These are phyloP conservation scores for Beroe forskalii DNA, from an alignment of 37 sponge, comb jelly and placozoan species.

Conservation along the genomic window DNA sequence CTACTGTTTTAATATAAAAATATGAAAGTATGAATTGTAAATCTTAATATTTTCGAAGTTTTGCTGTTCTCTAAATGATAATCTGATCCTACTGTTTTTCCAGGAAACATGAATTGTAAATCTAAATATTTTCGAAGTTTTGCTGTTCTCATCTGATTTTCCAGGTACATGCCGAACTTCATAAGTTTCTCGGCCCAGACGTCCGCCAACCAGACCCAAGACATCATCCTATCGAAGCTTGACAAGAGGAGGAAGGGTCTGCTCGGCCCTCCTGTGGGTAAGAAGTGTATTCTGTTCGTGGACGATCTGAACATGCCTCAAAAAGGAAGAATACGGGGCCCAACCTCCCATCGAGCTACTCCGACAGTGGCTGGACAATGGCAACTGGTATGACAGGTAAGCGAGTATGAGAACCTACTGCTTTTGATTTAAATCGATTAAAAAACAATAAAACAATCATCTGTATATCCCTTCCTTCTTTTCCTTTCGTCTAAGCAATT, in stretches of 20 bases:
- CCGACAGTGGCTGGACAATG: constrained; percentile 91
- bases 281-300: constrained; percentile 89
- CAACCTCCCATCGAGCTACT: constrained; percentile 97
- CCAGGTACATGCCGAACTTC: constrained; percentile 91
- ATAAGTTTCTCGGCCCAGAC: constrained; percentile 97
- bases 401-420: too few species aligned
- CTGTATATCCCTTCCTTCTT: too few species aligned
- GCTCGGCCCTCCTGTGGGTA: constrained; percentile 93
- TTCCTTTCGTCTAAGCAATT: too few species aligned
- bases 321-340: constrained; percentile 97
- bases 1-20: too few species aligned
- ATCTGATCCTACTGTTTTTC: too few species aligned
- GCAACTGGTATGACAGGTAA: constrained; percentile 88
- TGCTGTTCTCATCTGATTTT: neutral
- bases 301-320: constrained; percentile 99
- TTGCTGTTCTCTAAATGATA: neutral
- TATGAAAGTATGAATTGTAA: too few species aligned
- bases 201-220: constrained; percentile 93
- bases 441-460: too few species aligned
- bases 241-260: constrained; percentile 94
- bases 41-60: neutral
- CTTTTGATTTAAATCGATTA: too few species aligned
- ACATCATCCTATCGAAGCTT: constrained; percentile 91
- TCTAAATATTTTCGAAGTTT: neutral
- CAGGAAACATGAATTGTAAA: too few species aligned